Evolutionary conservation across 2,113 vertebrate genomes (phyloP).

Genomic region (Mustelus asterias): DNA sequence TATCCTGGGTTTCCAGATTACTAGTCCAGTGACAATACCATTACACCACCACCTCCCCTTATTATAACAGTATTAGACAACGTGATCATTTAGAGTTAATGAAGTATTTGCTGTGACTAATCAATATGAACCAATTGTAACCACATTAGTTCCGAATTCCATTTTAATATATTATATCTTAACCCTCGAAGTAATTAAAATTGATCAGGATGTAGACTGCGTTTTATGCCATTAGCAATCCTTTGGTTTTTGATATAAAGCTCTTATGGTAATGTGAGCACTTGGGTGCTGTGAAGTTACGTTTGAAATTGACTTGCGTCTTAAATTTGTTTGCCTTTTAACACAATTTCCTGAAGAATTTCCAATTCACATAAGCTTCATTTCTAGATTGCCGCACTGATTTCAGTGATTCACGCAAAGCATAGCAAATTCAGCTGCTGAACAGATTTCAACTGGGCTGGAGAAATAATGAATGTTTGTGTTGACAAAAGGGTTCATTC

Average conservation of each 20-base stretch:
- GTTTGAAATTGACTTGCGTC: background rate
- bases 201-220: background rate
- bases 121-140: background rate
- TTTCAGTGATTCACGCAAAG: background rate
- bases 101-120: background rate
- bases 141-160: background rate
- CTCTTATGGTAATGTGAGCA: background rate
- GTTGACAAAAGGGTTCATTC: background rate
- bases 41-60: too few species aligned
- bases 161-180: background rate
- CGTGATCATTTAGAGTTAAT: background rate
- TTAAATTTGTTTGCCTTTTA: background rate
- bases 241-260: background rate
- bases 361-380: background rate
- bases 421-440: background rate
- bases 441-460: background rate
- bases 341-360: background rate
- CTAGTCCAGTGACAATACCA: too few species aligned
- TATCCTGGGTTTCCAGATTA: too few species aligned
- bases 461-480: background rate
- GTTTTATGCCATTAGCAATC: background rate
- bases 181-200: background rate
- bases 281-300: background rate
- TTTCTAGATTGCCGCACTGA: background rate
- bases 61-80: background rate